phyloP scores from a whole-genome alignment of 2,888 invertebrate genomes.

The Rhaphigaster nebulosa region DNA sequence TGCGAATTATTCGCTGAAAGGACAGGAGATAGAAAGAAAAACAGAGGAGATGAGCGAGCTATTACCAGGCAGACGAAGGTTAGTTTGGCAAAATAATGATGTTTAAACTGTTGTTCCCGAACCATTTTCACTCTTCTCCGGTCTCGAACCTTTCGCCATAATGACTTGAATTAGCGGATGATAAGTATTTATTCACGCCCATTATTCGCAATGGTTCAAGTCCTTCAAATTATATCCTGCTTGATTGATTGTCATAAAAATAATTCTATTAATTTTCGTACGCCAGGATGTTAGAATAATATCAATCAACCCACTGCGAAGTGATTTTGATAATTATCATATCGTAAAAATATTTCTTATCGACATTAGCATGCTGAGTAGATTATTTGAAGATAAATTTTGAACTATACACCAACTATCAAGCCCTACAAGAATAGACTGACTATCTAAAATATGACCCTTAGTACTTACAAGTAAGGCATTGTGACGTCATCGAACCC shows the following conservation, averaged over 20 bases:
- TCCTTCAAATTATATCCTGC: neutral
- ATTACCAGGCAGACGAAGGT: neutral
- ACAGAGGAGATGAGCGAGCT: neutral
- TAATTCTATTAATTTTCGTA: neutral
- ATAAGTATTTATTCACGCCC: neutral
- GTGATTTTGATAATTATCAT: too few species aligned
- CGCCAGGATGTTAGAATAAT: too few species aligned
- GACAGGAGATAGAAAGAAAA: neutral
- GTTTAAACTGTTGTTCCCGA: neutral
- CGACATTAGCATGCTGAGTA: too few species aligned
- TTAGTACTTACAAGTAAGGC: too few species aligned
- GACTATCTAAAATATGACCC: too few species aligned
- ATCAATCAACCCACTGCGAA: too few species aligned
- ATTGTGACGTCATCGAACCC: too few species aligned
- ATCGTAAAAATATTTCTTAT: too few species aligned
- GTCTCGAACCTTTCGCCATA: neutral
- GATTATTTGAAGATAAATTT: too few species aligned
- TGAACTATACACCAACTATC: too few species aligned
- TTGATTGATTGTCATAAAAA: neutral
- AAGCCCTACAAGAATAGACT: too few species aligned
- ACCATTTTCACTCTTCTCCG: neutral
- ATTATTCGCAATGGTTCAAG: neutral
- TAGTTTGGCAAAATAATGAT: neutral
- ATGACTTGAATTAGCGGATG: neutral
- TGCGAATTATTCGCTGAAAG: neutral